A percentile compares a stretch with the other conserved stretches of the same genome.
These are phyloP conservation scores for Lytechinus variegatus DNA, from an alignment of 35 echinoderm and acorn worm genomes.

Conservation along the genomic window DNA sequence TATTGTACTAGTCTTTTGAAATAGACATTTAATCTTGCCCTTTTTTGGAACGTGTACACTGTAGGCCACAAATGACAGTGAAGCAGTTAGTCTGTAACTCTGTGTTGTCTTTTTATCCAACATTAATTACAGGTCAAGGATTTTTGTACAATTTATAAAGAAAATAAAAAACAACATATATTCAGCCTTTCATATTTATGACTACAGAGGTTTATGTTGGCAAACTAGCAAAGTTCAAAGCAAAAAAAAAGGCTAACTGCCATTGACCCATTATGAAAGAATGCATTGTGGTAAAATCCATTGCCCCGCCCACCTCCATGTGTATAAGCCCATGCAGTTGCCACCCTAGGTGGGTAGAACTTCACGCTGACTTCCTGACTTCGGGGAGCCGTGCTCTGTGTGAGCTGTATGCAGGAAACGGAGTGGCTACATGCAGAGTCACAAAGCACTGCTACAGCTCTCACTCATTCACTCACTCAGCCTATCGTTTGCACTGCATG, in stretches of 20 bases:
- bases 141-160: too few species aligned
- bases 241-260: background rate
- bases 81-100: too few species aligned
- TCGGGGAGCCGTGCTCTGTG: background rate
- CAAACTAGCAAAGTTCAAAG: background rate
- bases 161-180: too few species aligned
- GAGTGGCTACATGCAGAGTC: background rate
- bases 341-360: background rate
- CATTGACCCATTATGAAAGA: background rate
- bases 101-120: too few species aligned
- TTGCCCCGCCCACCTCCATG: background rate
- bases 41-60: too few species aligned
- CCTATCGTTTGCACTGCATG: background rate
- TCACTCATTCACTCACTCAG: background rate
- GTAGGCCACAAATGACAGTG: too few species aligned
- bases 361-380: conserved; percentile 7
- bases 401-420: background rate
- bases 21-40: too few species aligned
- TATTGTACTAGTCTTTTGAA: too few species aligned
- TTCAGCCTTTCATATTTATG: too few species aligned
- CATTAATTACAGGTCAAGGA: too few species aligned
- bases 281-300: background rate
- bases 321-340: background rate
- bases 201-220: too few species aligned
- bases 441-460: background rate